Percentiles rank a stretch among this genome's conserved stretches.
Evolutionary conservation across 2,113 vertebrate species (phyloP).

Genomic region (Microtus montanus): DNA sequence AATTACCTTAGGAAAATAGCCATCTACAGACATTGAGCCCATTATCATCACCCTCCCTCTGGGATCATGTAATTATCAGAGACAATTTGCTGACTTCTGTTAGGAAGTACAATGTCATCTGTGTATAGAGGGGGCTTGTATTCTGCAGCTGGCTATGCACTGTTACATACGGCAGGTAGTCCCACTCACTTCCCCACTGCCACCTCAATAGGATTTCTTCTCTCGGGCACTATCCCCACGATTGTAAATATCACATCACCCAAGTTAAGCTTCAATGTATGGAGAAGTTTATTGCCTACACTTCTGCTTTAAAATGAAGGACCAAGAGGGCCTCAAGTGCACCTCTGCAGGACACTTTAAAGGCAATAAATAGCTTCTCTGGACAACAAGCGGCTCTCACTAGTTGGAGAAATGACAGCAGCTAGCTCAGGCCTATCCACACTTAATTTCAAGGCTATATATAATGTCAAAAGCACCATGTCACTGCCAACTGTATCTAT

Average conservation of each 20-base stretch:
- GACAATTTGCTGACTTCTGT: constrained; percentile 16
- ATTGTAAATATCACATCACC: background rate
- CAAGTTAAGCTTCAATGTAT: background rate
- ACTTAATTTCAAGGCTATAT: background rate
- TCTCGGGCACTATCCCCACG: background rate
- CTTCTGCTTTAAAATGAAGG: background rate
- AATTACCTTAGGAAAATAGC: constrained; percentile 42
- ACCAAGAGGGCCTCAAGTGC: background rate
- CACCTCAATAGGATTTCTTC: background rate
- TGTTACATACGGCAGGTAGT: background rate
- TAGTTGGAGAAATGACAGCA: background rate
- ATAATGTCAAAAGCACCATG: rapidly evolving
- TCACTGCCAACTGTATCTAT: rapidly evolving
- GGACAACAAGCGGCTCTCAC: background rate
- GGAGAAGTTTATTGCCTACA: background rate
- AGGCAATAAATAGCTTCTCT: background rate
- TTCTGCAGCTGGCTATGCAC: background rate
- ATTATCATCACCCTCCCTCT: constrained; percentile 33
- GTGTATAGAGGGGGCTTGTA: background rate
- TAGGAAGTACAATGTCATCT: background rate
- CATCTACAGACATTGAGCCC: background rate
- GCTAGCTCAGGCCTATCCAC: rapidly evolving
- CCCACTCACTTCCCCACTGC: background rate
- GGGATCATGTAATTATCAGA: constrained; percentile 27
- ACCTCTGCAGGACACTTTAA: background rate